Conservation (phyloP, 2,888 invertebrate species). For the Endotricha flammealis region DNA sequence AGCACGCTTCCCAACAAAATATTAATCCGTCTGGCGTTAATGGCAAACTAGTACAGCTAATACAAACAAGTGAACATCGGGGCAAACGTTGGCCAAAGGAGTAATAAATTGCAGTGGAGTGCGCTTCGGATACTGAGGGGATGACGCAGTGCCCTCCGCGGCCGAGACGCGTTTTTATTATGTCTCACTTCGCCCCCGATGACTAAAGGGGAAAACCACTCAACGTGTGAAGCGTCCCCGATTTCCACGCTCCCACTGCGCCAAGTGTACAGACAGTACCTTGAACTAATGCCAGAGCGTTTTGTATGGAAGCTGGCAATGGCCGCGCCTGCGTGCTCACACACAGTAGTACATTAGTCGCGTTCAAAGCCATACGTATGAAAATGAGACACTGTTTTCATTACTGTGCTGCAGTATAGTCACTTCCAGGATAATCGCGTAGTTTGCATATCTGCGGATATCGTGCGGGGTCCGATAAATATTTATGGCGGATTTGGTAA, state of each 20-base stretch:
- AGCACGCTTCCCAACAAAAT: constrained; percentile 73
- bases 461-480: constrained; percentile 23
- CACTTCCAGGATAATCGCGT: constrained; percentile 34
- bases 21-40: constrained; percentile 74
- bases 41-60: constrained; percentile 72
- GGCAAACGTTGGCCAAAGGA: constrained; percentile 34
- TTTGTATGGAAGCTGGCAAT: too few species aligned
- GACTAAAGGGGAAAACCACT: constrained; percentile 63
- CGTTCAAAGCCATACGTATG: neutral
- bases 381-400: neutral
- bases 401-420: constrained; percentile 11
- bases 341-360: constrained; percentile 17
- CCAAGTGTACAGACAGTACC: constrained; percentile 9
- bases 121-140: constrained; percentile 19
- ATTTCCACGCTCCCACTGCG: constrained; percentile 30
- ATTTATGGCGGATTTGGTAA: constrained; percentile 31
- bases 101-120: constrained; percentile 64
- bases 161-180: constrained; percentile 53
- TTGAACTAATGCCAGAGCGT: too few species aligned
- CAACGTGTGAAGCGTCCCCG: constrained; percentile 33
- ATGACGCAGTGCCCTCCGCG: constrained; percentile 33
- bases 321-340: too few species aligned
- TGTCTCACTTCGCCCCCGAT: constrained; percentile 49
- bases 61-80: constrained; percentile 62
- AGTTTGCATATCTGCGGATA: constrained; percentile 33